Base-by-base conservation (phyloP, 2,797 vertebrate genomes). In the Sciaenops ocellatus region DNA sequence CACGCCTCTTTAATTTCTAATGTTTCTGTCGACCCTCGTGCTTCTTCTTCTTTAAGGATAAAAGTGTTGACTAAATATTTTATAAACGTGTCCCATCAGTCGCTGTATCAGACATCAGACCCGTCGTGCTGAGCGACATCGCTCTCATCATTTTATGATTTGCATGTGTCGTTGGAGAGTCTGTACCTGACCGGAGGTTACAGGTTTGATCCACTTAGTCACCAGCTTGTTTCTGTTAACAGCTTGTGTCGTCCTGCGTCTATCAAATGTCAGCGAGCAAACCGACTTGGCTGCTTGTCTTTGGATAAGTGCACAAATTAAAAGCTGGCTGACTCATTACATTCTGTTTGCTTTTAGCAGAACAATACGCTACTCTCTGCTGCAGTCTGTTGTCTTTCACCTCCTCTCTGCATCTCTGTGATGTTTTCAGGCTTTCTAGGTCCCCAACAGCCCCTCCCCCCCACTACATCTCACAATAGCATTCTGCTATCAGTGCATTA, bases 271-370 rank as follows among this genome's bases (percentile, higher is more conserved):
- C 54, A 44, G 78, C 1, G 55, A 85, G 46, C 24, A 17, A 50
- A 67, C 55, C 38, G 34, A 9, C 20, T 24, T 1, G 63, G 42
- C 77, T 75, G 56, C 69, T 24, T 18, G 44, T 50, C 13, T 59
- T 22, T 55, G 47, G 56, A 50, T 56, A 68, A 81, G 48, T 41
- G 72, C 61, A 54, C 10, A 12, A 66, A 74, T 85, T 77, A 77
- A 76, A 80, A 76, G 13, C 61, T 20, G 70, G 63, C 54, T 65
- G 74, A 51, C 28, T 89, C 62, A 65, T 83, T 68, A 78, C 59
- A 61, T 34, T 59, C 44, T 71, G 65, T 82, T 65, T 78, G n/a
- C 72, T 61, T 75, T 60, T 0, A 48, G 30, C 20, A 50, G 48
- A 56, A 18, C 57, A 71, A 65, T 15, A 34, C 22, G 2, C 26